Percentiles rank a stretch among this genome's conserved stretches.
phyloP scores from a whole-genome alignment of 1,140 invertebrate species.

The Cheumatopsyche charites region DNA sequence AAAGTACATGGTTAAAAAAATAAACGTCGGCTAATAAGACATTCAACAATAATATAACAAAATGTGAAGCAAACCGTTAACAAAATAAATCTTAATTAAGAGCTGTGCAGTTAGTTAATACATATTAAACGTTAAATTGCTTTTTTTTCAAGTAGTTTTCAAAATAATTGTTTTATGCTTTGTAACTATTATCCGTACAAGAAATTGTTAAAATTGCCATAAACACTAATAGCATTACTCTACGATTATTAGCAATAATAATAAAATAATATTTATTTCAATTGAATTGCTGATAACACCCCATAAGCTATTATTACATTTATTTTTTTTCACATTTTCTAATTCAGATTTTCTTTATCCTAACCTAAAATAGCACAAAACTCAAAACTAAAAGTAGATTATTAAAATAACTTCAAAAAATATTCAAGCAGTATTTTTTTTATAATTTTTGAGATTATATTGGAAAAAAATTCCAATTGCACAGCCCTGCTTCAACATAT shows the following conservation, averaged over 20 bases:
- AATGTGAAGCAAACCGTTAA: conserved; percentile 4
- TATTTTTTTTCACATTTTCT: neutral
- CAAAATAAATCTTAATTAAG: conserved; percentile 18
- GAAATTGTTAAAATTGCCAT: neutral
- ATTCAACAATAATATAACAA: conserved; percentile 26
- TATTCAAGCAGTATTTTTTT: neutral
- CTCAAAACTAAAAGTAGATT: neutral
- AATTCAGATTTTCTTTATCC: neutral
- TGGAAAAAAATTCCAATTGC: conserved; percentile 1
- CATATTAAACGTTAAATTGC: neutral
- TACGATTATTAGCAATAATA: neutral
- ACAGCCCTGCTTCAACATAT: conserved; percentile 23
- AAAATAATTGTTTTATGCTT: neutral
- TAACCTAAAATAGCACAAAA: neutral
- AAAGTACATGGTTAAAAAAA: neutral
- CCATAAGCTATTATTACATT: neutral
- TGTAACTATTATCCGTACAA: neutral
- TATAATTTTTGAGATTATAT: neutral
- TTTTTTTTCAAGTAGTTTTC: too few species aligned
- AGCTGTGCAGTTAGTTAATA: conserved; percentile 30
- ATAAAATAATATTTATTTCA: neutral
- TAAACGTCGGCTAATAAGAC: neutral
- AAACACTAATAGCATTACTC: conserved; percentile 6
- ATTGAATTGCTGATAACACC: neutral
- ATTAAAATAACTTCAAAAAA: neutral